Evolutionary conservation across 2,888 invertebrate genomes (phyloP).

Genomic region (Portevinia maculata): DNA sequence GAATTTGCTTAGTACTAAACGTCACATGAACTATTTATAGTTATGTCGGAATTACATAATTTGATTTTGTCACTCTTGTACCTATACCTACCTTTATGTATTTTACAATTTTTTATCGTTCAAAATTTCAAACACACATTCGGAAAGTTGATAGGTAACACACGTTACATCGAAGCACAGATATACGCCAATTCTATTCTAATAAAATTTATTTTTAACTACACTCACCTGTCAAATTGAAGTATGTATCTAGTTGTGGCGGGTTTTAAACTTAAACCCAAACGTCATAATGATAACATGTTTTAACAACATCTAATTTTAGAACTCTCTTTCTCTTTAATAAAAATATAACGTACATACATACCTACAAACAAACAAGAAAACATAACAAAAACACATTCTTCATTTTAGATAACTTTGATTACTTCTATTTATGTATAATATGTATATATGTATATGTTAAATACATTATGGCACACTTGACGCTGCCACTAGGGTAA

Average conservation of each 20-base stretch:
- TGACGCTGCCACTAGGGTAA: conserved; percentile 60
- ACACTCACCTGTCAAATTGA: no score
- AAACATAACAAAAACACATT: conserved; percentile 16
- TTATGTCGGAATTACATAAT: conserved; percentile 16
- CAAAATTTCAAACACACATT: no score
- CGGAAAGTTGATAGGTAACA: no score
- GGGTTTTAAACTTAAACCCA: not conserved
- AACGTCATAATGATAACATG: conserved; percentile 15
- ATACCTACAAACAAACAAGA: conserved; percentile 3
- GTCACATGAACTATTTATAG: conserved; percentile 45
- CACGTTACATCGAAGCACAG: no score
- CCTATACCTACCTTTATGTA: no score
- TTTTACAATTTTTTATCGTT: no score
- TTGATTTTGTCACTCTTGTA: not conserved
- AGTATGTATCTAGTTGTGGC: no score
- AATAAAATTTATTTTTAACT: no score
- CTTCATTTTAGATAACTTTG: conserved; percentile 48
- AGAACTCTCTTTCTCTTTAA: conserved; percentile 16
- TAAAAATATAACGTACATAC: no score
- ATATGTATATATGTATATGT: conserved; percentile 51
- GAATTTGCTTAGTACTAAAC: conserved; percentile 34
- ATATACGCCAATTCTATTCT: no score
- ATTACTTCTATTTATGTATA: conserved; percentile 24
- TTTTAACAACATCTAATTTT: conserved; percentile 41
- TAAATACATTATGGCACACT: conserved; percentile 69